Base-by-base conservation (phyloP, 2,797 vertebrate species). In the Molossus molossus region DNA sequence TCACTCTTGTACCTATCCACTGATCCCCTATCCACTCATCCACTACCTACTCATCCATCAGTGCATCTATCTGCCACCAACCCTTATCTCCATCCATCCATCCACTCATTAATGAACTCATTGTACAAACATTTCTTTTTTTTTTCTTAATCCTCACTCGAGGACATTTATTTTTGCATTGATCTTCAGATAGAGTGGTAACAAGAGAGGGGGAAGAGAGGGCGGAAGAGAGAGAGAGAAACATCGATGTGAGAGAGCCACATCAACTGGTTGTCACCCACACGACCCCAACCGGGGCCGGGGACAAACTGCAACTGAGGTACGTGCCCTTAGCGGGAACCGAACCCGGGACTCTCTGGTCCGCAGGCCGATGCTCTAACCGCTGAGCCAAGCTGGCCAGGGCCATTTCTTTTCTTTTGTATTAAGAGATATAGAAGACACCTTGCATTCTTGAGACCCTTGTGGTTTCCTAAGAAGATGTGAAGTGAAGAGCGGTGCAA, bases 121-220 rank as follows among this genome's bases (percentile, higher is more conserved):
- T 50, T 91, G 45, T 84, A 79, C 29, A 93, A 82, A 57, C 29
- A 33, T 58, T 69, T 76, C 40, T 80, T 70, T n/a, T 58, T 82
- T 95, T 75, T 29, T 88, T 53, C 67, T 6, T 85, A 89, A 89
- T 33, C 33, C 33, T 33, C 33, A 33, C 33, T 33, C 33, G 33
- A 33, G 33, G 33, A 33, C 33, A 33, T 33, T 33, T 33, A 33
- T 33, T 33, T 33, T 33, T 33, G 33, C 33, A 33, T 33, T 33
- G 33, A 33, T 33, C 33, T 33, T 33, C 33, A 33, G 33, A 33
- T 33, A 33, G 33, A 33, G 33, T 3, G 33, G 33, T 33, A 33
- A 33, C 33, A 2, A 33, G 33, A 33, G 33, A 33, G 33, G 33
- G 33, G 33, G 33, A 33, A 33, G 33, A 33, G 33, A 33, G 33